Evolutionary conservation across 2,113 vertebrate genomes (phyloP).

Genomic region (Gulo gulo): DNA sequence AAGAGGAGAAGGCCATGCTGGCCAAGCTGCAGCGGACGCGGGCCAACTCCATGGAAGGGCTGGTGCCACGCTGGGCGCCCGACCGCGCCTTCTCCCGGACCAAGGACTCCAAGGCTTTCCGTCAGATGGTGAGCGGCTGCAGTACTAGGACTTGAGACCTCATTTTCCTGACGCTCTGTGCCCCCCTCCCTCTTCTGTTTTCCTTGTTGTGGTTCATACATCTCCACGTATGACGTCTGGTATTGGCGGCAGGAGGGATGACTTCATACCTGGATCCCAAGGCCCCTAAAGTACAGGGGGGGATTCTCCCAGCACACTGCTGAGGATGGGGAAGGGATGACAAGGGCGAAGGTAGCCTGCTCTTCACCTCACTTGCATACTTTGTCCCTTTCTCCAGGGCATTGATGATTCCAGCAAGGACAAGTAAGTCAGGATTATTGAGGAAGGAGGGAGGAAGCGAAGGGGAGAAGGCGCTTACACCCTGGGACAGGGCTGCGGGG

Average conservation of each 20-base stretch:
- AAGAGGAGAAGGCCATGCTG: conserved; percentile 97
- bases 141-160: not conserved
- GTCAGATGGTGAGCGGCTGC: conserved; percentile 92
- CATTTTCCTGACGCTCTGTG: accelerated
- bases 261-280: not conserved
- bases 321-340: not conserved
- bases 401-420: conserved; percentile 97
- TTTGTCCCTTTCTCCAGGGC: conserved; percentile 83
- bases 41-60: conserved; percentile 92
- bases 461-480: not conserved
- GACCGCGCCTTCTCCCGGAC: conserved; percentile 94
- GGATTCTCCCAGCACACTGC: not conserved
- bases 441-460: not conserved
- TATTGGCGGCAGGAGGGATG: not conserved
- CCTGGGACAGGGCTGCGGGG: not conserved
- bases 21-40: conserved; percentile 94
- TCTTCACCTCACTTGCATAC: not conserved
- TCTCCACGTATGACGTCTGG: not conserved
- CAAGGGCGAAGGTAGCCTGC: not conserved
- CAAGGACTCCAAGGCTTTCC: conserved; percentile 98
- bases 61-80: conserved; percentile 94
- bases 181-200: accelerated
- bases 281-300: not conserved
- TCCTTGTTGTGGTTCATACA: not conserved
- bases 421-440: conserved; percentile 87